Percentiles rank a stretch among this genome's conserved stretches.
phyloP scores from a whole-genome alignment of 1,140 invertebrate species.

The Steinernema khuongi region DNA sequence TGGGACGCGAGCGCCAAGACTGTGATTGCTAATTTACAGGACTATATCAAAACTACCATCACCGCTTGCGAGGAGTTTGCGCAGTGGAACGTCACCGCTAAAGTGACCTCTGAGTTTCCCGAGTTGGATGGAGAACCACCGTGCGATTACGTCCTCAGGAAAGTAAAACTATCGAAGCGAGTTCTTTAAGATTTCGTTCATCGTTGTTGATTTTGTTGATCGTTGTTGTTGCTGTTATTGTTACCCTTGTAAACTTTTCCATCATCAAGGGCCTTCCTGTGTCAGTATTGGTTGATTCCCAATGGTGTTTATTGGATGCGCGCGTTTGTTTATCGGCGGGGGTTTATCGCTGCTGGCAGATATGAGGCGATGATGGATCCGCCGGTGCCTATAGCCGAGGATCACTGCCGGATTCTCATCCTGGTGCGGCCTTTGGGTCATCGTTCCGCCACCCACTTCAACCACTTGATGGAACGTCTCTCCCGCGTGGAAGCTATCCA shows the following conservation, averaged over 20 bases:
- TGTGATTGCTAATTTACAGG: not conserved
- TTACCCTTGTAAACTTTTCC: not conserved
- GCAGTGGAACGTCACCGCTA: not conserved
- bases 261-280: not conserved
- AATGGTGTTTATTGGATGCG: not conserved
- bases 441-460: conserved; percentile 7
- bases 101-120: not conserved
- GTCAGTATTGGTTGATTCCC: not conserved
- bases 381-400: conserved; percentile 7
- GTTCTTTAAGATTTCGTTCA: not conserved
- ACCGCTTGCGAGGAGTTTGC: not conserved
- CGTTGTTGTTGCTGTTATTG: not conserved
- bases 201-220: not conserved
- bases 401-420: conserved; percentile 13
- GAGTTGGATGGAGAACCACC: not conserved
- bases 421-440: not conserved
- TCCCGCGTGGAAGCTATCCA: not conserved
- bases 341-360: not conserved
- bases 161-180: not conserved
- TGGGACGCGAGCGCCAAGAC: not conserved
- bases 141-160: not conserved
- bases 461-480: not conserved
- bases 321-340: not conserved
- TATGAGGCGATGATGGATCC: conserved; percentile 13
- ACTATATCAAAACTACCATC: not conserved